Percentiles rank a stretch among this genome's conserved stretches.
phyloP scores from a whole-genome alignment of 2,797 vertebrate genomes.

The Coreius guichenoti region DNA sequence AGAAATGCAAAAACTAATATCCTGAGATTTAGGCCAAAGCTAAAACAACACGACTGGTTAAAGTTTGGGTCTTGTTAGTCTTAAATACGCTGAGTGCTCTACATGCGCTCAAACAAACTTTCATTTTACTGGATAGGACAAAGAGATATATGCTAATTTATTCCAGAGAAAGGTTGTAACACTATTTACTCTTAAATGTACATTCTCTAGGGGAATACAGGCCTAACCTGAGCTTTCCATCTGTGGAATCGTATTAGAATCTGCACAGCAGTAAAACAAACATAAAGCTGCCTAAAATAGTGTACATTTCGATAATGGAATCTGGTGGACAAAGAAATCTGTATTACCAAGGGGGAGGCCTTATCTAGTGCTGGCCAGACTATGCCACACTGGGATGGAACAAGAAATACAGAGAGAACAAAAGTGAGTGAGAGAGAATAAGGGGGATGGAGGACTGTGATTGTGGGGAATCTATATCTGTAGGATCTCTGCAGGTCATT shows the following conservation, averaged over 20 bases:
- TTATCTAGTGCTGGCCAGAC: constrained; percentile 75
- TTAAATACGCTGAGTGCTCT: constrained; percentile 10
- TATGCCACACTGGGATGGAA: constrained; percentile 47
- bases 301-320: constrained; percentile 58
- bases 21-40: constrained; percentile 5
- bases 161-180: constrained; percentile 42
- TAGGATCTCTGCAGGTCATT: constrained; percentile 80
- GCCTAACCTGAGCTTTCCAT: constrained; percentile 45
- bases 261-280: constrained; percentile 67
- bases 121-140: constrained; percentile 21
- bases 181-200: constrained; percentile 50
- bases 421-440: not conserved
- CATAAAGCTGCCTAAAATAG: constrained; percentile 62
- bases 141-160: constrained; percentile 32
- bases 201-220: constrained; percentile 22
- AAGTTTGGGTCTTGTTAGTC: constrained; percentile 32
- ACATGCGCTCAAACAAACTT: constrained; percentile 9
- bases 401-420: constrained; percentile 48
- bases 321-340: constrained; percentile 64
- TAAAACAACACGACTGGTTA: constrained; percentile 4
- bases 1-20: constrained; percentile 40
- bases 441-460: constrained; percentile 56
- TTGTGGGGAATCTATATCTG: constrained; percentile 75
- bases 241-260: constrained; percentile 60
- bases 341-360: constrained; percentile 71